Evolutionary conservation across 2,113 vertebrate species (phyloP), one percentile per base, ranked within the genome.

Genomic region (Amphiprion percula): DNA sequence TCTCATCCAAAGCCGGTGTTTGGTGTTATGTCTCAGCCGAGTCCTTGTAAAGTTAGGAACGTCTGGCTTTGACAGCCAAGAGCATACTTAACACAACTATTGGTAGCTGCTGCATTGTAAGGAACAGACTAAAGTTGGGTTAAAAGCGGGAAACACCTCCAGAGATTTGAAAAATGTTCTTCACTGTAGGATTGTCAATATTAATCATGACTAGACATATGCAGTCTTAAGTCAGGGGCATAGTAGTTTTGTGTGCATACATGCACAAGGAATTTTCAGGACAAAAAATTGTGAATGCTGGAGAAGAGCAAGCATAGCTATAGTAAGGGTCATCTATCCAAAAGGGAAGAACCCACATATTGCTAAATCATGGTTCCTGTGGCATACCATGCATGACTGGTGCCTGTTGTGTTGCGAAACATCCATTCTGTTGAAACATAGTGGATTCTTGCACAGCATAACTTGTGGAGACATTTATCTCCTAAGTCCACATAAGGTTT

Each of bases 11-110:
- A 84, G 83, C 80, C 33, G 24, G 47, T 63, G 60, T 88, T 92
- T 83, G 74, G 83, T 93, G 90, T 93, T 92, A 85, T 92, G 91
- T 93, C 92, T 93, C 68, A 77, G 64, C 68, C 26, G 30, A 82
- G 77, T 72, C 63, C 70, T 79, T 72, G 72, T 77, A 55, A 72
- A 85, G 83, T 56, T 80, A 23, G 74, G 74, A 79, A 83, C 5
- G 58, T 87, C 76, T 74, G 68, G 46, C 59, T 87, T 65, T 84
- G 81, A 88, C 85, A 83, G 83, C 62, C 61, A 26, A 72, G 50
- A 50, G 74, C 77, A 84, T 88, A 58, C 74, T 85, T 90, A 63
- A 70, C 62, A 87, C 84, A 90, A 67, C 74, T 90, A 61, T 68
- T 60, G 17, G 79, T 63, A 68, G 56, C 65, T 23, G 39, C 74